Base-by-base conservation (phyloP, 2,888 invertebrate species). In the Notodonta ziczac region DNA sequence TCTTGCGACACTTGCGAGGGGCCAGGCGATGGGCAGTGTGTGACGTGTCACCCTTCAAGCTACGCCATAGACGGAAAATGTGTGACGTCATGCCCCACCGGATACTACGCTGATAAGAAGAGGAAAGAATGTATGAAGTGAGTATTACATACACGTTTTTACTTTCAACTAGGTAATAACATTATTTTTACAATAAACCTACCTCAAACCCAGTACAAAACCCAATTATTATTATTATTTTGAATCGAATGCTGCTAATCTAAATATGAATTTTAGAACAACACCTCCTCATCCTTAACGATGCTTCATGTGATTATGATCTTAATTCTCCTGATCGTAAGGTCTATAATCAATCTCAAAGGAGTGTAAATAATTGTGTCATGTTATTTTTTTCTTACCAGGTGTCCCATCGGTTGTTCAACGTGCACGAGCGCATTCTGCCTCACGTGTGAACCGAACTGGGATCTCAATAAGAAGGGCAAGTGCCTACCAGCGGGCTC, bases 1-100 rank as follows among this genome's bases (percentile, higher is more conserved):
- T 95, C 96, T 35, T 98, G 98, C 85, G 96, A 96, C 78, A 97
- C 97, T 35, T 98, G 98, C 85, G 95, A 95, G 73, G 97, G 97
- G 42, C 95, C 97, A 14, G 95, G 96, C 44, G 96, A 96, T 77
- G 94, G 95, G 35, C 96, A 97, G 80, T 98, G 98, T 89, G 96
- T 97, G 75, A 95, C 96, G 13, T 98, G 98, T 88, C 96, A 96
- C 65, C 91, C 95, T 48, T 96, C 96, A 57, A 95, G 95, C 65
- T 97, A 95, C 83, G 95, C 96, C 63, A 94, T 96, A 74, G 95
- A 96, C 71, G 97, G 97, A 58, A 94, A 95, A 60, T 98, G 98
- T 84, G 93, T 96, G 48, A 93, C 94, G 67, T 94, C 94, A 62
- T 98, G 98, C 80, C 97, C 97, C 2, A 94, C 94, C 59, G 96